Evolutionary conservation across 92 coral and sea anemone genomes (phyloP).

Genomic region (Porites rus): DNA sequence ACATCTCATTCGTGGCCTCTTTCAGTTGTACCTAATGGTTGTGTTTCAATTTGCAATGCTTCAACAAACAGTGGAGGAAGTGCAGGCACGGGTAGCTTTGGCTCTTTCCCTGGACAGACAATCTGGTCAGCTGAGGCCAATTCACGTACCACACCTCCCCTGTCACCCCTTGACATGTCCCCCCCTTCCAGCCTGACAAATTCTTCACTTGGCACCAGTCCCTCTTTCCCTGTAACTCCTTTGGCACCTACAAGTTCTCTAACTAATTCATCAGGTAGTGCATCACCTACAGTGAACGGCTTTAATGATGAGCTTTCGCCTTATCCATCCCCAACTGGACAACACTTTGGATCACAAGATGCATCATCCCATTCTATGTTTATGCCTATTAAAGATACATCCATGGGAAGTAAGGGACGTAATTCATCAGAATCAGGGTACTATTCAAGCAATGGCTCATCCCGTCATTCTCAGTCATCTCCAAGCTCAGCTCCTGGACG

Average conservation of each 20-base stretch:
- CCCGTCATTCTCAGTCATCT: conserved; percentile 73
- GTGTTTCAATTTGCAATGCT: conserved; percentile 56
- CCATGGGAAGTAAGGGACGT: conserved; percentile 64
- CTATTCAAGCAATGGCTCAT: conserved; percentile 77
- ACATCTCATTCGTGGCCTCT: conserved; percentile 89
- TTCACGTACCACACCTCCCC: conserved; percentile 80
- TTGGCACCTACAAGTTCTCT: conserved; percentile 75
- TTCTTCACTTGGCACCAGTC: conserved; percentile 68
- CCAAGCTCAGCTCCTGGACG: conserved; percentile 74
- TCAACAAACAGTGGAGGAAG: conserved; percentile 46
- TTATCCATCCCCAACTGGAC: conserved; percentile 93
- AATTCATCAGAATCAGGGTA: conserved; percentile 93
- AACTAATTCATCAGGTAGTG: conserved; percentile 77
- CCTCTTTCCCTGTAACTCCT: conserved; percentile 69
- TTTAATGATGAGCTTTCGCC: conserved; percentile 93
- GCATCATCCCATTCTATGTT: conserved; percentile 77
- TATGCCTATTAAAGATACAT: conserved; percentile 82
- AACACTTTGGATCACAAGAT: conserved; percentile 79
- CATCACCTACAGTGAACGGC: conserved; percentile 91
- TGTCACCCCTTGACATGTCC: conserved; percentile 80
- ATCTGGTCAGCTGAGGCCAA: conserved; percentile 92
- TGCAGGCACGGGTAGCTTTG: conserved; percentile 64
- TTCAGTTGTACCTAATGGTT: conserved; percentile 29
- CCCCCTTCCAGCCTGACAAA: conserved; percentile 78
- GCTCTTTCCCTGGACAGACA: conserved; percentile 91